Conservation (phyloP, 2,797 vertebrate genomes). For the Hydrophis major region DNA sequence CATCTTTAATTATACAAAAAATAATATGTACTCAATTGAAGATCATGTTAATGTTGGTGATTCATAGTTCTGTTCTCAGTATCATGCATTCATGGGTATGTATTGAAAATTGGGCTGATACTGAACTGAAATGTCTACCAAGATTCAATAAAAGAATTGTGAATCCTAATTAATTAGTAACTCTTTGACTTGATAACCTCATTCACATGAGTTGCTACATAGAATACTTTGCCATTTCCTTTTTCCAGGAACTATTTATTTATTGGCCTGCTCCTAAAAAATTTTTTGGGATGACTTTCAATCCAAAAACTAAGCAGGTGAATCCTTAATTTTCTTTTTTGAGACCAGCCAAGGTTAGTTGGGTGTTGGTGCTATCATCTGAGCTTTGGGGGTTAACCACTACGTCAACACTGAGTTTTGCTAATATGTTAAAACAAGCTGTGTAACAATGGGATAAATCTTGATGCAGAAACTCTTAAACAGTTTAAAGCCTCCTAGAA, state of each 20-base stretch:
- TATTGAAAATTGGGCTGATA: neutral
- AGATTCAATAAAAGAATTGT: neutral
- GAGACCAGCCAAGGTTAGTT: neutral
- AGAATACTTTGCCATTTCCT: neutral
- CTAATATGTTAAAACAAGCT: neutral
- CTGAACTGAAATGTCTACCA: neutral
- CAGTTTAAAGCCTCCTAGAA: neutral
- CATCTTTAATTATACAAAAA: neutral
- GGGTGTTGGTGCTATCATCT: neutral
- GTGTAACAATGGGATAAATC: neutral
- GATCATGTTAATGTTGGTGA: neutral
- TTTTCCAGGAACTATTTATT: neutral
- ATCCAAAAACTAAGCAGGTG: neutral
- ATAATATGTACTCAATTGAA: neutral
- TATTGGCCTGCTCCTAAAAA: neutral
- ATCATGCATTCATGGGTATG: neutral
- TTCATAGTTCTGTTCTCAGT: neutral
- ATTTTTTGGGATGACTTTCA: neutral
- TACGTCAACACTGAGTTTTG: neutral
- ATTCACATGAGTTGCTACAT: neutral
- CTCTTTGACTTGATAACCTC: neutral
- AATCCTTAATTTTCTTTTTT: neutral
- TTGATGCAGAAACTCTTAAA: neutral
- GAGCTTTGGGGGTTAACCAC: neutral
- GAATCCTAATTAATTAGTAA: neutral